Conservation (phyloP, 1,140 invertebrate species). For the Hycleus phaleratus region DNA sequence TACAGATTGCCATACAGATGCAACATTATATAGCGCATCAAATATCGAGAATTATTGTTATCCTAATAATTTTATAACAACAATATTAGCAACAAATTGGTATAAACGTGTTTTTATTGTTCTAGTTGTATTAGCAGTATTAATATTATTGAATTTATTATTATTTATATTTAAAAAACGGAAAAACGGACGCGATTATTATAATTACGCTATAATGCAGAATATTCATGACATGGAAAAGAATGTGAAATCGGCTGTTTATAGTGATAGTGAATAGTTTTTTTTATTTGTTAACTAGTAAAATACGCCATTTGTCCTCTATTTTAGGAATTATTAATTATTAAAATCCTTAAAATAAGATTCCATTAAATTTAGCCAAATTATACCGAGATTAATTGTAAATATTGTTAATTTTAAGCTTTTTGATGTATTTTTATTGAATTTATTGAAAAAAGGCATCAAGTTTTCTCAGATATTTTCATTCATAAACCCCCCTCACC, state of each 20-base stretch:
- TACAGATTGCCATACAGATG: conserved; percentile 46
- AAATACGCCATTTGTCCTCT: no score
- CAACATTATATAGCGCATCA: conserved; percentile 33
- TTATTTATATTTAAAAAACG: conserved; percentile 10
- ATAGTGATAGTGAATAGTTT: conserved; percentile 13
- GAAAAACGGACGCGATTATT: not conserved
- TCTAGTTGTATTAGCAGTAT: conserved; percentile 22
- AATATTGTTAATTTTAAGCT: no score
- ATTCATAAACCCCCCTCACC: no score
- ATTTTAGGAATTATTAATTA: no score
- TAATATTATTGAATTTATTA: conserved; percentile 16
- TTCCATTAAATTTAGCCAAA: no score
- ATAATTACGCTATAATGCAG: not conserved
- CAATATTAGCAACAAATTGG: conserved; percentile 35
- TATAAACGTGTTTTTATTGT: conserved; percentile 31
- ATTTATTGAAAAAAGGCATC: no score
- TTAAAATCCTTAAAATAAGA: no score
- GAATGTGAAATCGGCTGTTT: conserved; percentile 12
- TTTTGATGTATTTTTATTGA: no score
- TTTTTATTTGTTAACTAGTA: not conserved
- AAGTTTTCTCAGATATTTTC: no score
- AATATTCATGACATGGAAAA: conserved; percentile 3
- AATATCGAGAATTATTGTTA: conserved; percentile 39
- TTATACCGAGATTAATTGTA: no score
- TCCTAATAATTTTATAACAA: conserved; percentile 30